These are phyloP conservation scores for Baccha elongata DNA, from an alignment of 2,888 invertebrate species.

Conservation along the genomic window DNA sequence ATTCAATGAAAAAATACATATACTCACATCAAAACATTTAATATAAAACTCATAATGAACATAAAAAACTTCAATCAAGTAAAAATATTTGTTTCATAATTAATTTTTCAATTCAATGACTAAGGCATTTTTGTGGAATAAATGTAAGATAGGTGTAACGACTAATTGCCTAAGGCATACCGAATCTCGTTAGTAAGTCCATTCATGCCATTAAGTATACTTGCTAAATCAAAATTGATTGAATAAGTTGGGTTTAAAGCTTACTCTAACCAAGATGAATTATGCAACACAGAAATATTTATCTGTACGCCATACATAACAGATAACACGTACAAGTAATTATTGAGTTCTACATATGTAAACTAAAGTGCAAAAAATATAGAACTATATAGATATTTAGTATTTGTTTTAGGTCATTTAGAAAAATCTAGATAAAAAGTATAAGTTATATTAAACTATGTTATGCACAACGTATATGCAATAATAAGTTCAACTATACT, in stretches of 20 bases:
- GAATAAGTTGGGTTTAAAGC: conserved; percentile 13
- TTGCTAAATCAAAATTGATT: conserved; percentile 11
- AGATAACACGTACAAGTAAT: not conserved
- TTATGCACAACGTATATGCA: no score
- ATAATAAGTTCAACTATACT: no score
- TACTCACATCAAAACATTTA: not conserved
- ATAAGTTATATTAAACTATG: no score
- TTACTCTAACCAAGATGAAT: conserved; percentile 44
- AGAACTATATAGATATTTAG: no score
- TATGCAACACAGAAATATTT: conserved; percentile 40
- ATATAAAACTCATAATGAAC: not conserved
- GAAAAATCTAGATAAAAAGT: no score
- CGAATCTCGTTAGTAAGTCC: conserved; percentile 12
- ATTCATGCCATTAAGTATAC: not conserved
- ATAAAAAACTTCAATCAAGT: not conserved
- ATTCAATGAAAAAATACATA: not conserved
- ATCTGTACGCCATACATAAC: not conserved
- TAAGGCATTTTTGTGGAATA: not conserved
- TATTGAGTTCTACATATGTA: no score
- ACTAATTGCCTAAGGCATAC: conserved; percentile 24
- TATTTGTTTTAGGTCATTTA: no score
- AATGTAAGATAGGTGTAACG: conserved; percentile 4
- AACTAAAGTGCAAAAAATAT: no score
- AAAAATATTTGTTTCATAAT: not conserved
- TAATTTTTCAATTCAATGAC: not conserved